Evolutionary conservation across 2,113 vertebrate genomes (phyloP), one percentile per base, ranked within the genome.

Genomic region (Apteryx mantelli): DNA sequence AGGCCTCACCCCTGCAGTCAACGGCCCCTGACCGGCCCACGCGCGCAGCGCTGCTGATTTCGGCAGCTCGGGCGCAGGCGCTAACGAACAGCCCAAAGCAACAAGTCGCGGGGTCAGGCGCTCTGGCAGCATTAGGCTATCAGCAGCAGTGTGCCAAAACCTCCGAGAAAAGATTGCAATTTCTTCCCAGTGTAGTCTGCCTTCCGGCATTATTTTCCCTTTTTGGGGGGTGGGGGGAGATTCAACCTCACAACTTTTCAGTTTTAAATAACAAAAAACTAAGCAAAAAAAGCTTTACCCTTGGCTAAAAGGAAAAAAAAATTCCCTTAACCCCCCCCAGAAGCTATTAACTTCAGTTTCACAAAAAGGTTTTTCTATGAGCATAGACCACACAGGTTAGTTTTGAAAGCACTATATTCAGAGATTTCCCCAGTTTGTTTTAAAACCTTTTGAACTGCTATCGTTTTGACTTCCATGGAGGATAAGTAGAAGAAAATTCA

Each of bases 281-380:
- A 28, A 70, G 20, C 11, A 56, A 78, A 78, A 83, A 16, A 4
- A 22, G 3, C 25, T 44, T 42, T 6, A 2, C 10, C 32, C 61
- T 20, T 3, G 48, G 46, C 36, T 81, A 81, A 74, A 94, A 21
- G 0, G 0, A 8, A 8, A 56, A 48, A 70, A 24, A 0, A 42
- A 70, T 48, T 26, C 26, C 4, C 25, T 14, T 48, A 83, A 4
- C 30, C 13, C 20, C 14, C 64, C n/a, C 8, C 36, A 24, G 11
- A 70, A 82, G 4, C 20, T 28, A 1, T 12, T 30, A n/a, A 34
- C 32, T 28, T 21, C 4, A 38, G 15, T 18, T 7, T 12, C 68
- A 58, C 34, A 76, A 18, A 60, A 28, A 12, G 4, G 2, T 11
- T 38, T 61, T 55, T 25, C 36, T 5, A 1, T 14, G 10, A 79